Evolutionary conservation across 2,113 vertebrate genomes (phyloP).

Genomic region (Catharus bicknelli): DNA sequence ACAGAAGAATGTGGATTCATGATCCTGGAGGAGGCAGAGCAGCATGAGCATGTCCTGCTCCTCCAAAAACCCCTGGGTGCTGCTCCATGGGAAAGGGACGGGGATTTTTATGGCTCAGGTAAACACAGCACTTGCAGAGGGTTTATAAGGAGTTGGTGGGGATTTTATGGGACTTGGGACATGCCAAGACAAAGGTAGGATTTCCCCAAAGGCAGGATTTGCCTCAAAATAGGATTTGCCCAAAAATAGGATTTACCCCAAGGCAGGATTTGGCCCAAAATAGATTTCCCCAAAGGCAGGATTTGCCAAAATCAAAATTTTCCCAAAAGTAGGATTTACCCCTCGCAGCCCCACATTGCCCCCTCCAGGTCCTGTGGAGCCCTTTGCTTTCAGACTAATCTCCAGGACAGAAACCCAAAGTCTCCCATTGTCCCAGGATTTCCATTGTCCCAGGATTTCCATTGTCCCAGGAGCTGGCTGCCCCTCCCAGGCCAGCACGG

Average conservation of each 20-base stretch:
- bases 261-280: not conserved
- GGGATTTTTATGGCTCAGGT: not conserved
- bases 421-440: no score
- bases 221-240: not conserved
- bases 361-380: not conserved
- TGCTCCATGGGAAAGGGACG: accelerated
- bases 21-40: not conserved
- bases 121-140: not conserved
- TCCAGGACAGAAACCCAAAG: no score
- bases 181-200: not conserved
- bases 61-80: not conserved
- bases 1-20: accelerated
- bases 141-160: not conserved
- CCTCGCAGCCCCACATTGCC: not conserved
- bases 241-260: not conserved
- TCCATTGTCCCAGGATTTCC: not conserved
- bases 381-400: no score
- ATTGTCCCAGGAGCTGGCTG: constrained; percentile 58
- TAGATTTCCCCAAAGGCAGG: not conserved
- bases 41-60: not conserved
- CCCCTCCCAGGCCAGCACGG: constrained; percentile 46
- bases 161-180: not conserved
- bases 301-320: no score
- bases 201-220: not conserved
- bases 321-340: not conserved